Conservation (phyloP, 2,113 vertebrate species). For the Zosterops lateralis region DNA sequence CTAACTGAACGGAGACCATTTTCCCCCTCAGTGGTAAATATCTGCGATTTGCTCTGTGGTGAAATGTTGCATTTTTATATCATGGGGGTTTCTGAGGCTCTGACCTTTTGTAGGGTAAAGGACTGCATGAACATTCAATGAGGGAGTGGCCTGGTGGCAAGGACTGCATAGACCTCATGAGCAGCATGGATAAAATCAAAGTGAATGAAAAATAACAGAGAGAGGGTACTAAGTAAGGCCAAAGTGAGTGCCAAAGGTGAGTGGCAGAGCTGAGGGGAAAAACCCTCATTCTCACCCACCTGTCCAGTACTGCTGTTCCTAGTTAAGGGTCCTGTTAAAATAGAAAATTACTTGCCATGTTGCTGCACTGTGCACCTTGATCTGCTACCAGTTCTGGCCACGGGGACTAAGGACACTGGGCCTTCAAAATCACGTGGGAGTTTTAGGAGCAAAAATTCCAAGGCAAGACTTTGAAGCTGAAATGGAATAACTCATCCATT, state of each 20-base stretch:
- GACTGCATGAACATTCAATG: neutral
- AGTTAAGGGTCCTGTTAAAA: neutral
- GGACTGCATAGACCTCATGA: neutral
- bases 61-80: neutral
- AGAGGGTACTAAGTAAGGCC: neutral
- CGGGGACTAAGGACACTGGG: neutral
- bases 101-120: neutral
- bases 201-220: neutral
- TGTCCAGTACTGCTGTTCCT: neutral
- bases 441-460: neutral
- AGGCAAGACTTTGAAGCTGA: neutral
- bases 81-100: neutral
- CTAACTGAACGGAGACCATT: neutral
- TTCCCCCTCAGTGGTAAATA: neutral
- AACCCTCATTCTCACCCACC: neutral
- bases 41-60: neutral
- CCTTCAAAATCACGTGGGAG: neutral
- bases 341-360: neutral
- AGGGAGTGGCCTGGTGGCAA: neutral
- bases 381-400: neutral
- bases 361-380: neutral
- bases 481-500: neutral
- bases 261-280: neutral
- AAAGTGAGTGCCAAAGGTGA: neutral
- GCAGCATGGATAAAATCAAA: neutral